Conservation (phyloP, 2,888 invertebrate genomes). For the Chrysodeixis includens region DNA sequence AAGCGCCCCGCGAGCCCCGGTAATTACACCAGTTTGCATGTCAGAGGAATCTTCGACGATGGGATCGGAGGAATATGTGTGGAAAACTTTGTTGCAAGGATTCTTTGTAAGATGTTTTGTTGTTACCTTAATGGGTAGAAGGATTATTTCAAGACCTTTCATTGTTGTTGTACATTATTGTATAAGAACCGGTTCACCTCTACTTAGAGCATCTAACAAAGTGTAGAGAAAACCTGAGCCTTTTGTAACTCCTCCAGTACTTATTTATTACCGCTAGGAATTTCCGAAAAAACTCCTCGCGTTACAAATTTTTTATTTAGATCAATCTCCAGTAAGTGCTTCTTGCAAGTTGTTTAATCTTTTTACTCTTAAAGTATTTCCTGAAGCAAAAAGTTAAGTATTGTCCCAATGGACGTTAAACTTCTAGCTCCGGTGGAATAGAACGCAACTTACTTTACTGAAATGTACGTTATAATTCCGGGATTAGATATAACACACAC, state of each 20-base stretch:
- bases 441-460: background rate
- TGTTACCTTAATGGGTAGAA: background rate
- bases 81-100: constrained; percentile 22
- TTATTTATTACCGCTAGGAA: background rate
- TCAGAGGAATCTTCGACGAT: constrained; percentile 51
- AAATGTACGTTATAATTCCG: background rate
- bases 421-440: background rate
- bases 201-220: background rate
- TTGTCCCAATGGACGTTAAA: background rate
- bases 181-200: background rate
- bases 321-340: constrained; percentile 1
- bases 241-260: background rate
- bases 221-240: background rate
- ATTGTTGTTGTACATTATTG: background rate
- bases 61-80: constrained; percentile 24
- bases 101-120: constrained; percentile 17
- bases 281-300: background rate
- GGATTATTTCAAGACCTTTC: background rate
- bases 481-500: background rate
- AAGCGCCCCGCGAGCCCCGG: constrained; percentile 39
- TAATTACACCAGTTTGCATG: constrained; percentile 54
- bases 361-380: background rate
- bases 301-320: background rate
- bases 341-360: background rate
- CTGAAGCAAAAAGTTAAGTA: constrained; percentile 6